phyloP scores from a whole-genome alignment of 2,797 vertebrate species.

The Sternarchorhynchus goeldii region DNA sequence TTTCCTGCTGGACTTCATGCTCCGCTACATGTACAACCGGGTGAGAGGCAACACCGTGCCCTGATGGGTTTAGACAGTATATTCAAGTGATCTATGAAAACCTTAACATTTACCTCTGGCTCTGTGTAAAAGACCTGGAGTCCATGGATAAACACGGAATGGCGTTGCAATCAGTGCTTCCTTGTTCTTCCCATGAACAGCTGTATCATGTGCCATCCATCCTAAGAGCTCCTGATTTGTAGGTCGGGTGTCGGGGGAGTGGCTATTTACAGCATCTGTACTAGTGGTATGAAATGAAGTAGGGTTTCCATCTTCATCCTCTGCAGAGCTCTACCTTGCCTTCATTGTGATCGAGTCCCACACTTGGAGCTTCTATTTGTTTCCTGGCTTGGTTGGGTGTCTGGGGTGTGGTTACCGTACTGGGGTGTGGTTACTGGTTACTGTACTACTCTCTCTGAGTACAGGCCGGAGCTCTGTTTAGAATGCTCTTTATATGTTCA shows the following conservation, averaged over 20 bases:
- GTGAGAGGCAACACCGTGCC: conserved; percentile 57
- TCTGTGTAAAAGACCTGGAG: too few relatives aligned
- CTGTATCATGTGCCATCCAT: neutral
- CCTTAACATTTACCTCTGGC: too few relatives aligned
- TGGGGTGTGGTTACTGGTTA: too few relatives aligned
- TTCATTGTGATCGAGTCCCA: neutral
- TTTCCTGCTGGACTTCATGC: conserved; percentile 98
- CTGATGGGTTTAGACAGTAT: too few relatives aligned
- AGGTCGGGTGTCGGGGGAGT: conserved; percentile 3
- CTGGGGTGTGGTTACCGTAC: neutral
- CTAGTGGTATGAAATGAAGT: conserved; percentile 21
- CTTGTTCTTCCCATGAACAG: neutral
- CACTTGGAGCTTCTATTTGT: neutral
- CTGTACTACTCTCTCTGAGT: too few relatives aligned
- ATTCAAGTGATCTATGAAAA: too few relatives aligned
- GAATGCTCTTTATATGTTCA: too few relatives aligned
- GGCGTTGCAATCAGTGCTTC: neutral
- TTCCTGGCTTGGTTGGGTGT: neutral
- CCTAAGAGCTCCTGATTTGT: neutral
- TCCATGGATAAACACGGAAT: too few relatives aligned
- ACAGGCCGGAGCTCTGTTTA: too few relatives aligned
- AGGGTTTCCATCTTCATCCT: conserved; percentile 6
- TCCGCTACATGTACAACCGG: conserved; percentile 87
- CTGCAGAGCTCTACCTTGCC: neutral
- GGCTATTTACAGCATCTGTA: conserved; percentile 19